A percentile compares a stretch with the other conserved stretches of the same genome.
phyloP scores from a whole-genome alignment of 2,888 invertebrate genomes.

The Rhingia rostrata region DNA sequence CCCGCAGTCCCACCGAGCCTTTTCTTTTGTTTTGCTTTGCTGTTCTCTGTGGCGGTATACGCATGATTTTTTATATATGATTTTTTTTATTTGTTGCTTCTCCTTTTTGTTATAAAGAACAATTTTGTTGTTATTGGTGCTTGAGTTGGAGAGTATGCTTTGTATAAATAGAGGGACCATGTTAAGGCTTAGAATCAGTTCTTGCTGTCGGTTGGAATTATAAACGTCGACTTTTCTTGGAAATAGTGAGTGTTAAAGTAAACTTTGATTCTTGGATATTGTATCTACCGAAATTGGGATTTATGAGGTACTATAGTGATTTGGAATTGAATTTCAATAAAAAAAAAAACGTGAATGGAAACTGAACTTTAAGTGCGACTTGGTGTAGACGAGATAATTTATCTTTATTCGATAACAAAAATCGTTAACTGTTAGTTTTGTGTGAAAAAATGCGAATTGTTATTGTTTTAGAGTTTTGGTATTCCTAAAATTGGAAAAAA shows the following conservation, averaged over 20 bases:
- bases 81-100: constrained; percentile 32
- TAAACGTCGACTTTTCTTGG: constrained; percentile 36
- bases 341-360: constrained; percentile 54
- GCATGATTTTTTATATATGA: constrained; percentile 17
- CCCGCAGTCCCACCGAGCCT: constrained; percentile 10
- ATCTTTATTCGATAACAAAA: neutral
- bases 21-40: constrained; percentile 29
- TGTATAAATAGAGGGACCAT: constrained; percentile 69
- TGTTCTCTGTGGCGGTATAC: constrained; percentile 14
- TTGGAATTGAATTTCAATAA: constrained; percentile 66
- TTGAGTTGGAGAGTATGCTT: constrained; percentile 29
- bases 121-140: constrained; percentile 14
- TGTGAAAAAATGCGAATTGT: constrained; percentile 14
- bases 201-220: constrained; percentile 64
- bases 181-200: constrained; percentile 58
- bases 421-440: neutral
- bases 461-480: neutral
- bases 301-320: constrained; percentile 32
- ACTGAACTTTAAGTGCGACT: neutral
- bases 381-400: constrained; percentile 7
- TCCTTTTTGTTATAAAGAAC: constrained; percentile 29
- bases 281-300: constrained; percentile 6
- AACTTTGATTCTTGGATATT: constrained; percentile 13
- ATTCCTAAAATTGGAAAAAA: neutral
- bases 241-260: constrained; percentile 43